Evolutionary conservation across 2,888 invertebrate genomes (phyloP).

Genomic region (Cynaeus angustus): DNA sequence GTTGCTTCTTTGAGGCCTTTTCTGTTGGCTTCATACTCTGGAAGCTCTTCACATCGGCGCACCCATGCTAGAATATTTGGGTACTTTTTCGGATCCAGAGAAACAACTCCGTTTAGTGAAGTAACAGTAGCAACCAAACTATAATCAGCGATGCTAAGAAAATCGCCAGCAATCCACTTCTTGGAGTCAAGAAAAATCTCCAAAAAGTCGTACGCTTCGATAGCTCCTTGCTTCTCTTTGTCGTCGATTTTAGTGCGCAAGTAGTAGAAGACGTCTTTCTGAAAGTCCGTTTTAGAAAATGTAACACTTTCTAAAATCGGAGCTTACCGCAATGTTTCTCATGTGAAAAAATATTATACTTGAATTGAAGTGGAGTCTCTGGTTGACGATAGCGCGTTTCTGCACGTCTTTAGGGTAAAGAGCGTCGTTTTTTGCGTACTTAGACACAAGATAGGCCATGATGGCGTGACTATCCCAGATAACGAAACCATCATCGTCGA

Average conservation of each 20-base stretch:
- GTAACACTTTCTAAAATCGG: background rate
- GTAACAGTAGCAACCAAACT: slow-evolving; percentile 51
- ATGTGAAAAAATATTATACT: background rate
- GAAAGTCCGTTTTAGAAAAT: no score
- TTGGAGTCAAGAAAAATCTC: slow-evolving; percentile 23
- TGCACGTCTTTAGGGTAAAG: slow-evolving; percentile 75
- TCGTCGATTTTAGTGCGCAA: background rate
- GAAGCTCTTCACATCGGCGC: background rate
- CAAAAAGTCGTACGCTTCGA: slow-evolving; percentile 11
- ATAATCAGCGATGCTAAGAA: slow-evolving; percentile 17
- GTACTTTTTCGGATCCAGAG: slow-evolving; percentile 59
- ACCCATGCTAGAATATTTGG: background rate
- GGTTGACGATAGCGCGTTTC: slow-evolving; percentile 74
- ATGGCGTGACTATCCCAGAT: slow-evolving; percentile 76
- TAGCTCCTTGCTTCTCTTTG: background rate
- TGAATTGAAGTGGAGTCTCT: slow-evolving; percentile 73
- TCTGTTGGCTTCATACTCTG: slow-evolving; percentile 15
- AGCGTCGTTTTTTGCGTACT: slow-evolving; percentile 73
- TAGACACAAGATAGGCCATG: slow-evolving; percentile 72
- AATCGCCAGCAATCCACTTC: slow-evolving; percentile 11
- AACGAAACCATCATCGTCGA: slow-evolving; percentile 74
- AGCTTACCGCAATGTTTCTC: slow-evolving; percentile 1
- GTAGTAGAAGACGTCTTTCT: background rate
- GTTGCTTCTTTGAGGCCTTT: slow-evolving; percentile 3
- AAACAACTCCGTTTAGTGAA: slow-evolving; percentile 45